These are phyloP conservation scores for Himalopsyche kuldschensis DNA, from an alignment of 2,888 invertebrate species.

Conservation along the genomic window DNA sequence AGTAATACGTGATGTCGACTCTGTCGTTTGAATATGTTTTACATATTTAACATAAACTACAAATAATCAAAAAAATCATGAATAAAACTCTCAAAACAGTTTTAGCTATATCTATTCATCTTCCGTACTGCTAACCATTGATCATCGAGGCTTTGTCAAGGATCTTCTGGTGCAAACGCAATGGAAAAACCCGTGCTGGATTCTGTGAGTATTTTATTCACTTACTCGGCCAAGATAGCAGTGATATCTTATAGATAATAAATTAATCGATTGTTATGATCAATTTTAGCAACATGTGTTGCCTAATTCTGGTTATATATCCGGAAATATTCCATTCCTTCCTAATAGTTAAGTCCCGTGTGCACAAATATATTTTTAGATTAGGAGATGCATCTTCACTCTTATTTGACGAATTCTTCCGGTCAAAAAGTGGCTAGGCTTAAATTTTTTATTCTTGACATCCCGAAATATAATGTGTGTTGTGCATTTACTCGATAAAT, in stretches of 20 bases:
- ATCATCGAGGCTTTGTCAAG: neutral
- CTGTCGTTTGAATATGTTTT: neutral
- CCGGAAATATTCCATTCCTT: neutral
- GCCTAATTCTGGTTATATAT: neutral
- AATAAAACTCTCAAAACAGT: neutral
- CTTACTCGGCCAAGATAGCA: neutral
- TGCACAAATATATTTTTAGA: constrained; percentile 23
- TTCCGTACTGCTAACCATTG: neutral
- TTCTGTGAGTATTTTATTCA: neutral
- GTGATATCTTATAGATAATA: neutral
- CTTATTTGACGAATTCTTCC: neutral
- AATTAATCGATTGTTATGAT: neutral
- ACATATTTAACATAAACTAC: neutral
- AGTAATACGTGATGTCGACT: neutral
- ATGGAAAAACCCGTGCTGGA: neutral
- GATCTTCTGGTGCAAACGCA: neutral
- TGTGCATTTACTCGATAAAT: no score
- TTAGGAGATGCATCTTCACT: neutral
- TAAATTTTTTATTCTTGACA: no score
- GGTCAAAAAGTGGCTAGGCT: neutral
- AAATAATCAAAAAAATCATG: neutral
- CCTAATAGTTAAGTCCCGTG: constrained; percentile 7
- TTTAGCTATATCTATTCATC: neutral
- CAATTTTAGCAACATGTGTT: neutral
- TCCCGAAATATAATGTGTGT: no score